A percentile compares a stretch with the other conserved stretches of the same genome.
phyloP scores from a whole-genome alignment of 2,888 invertebrate genomes.

The Melolontha melolontha region DNA sequence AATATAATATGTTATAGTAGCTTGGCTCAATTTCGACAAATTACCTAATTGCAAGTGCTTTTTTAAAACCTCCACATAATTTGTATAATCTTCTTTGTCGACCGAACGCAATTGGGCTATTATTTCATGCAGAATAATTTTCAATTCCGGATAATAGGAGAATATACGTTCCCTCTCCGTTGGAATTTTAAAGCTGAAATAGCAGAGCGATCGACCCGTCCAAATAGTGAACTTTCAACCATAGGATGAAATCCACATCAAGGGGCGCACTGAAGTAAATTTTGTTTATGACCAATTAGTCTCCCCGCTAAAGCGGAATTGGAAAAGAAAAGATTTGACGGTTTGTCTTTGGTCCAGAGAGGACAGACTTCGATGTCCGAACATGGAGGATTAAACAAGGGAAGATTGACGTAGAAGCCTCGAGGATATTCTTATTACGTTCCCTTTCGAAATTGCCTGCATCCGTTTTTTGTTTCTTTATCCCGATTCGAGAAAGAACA shows the following conservation, averaged over 20 bases:
- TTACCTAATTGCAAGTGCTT: not conserved
- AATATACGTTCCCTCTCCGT: not conserved
- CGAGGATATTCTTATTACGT: not conserved
- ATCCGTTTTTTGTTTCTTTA: conserved; percentile 23
- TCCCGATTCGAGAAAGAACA: conserved; percentile 1
- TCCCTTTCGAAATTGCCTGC: too few relatives aligned
- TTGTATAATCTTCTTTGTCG: conserved; percentile 22
- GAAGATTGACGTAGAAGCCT: not conserved
- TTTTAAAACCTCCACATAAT: not conserved
- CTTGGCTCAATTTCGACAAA: too few relatives aligned
- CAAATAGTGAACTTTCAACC: conserved; percentile 12
- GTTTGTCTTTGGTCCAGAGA: not conserved
- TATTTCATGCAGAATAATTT: conserved; percentile 14
- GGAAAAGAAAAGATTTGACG: conserved; percentile 5
- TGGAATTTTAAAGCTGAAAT: conserved; percentile 23
- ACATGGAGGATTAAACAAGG: not conserved
- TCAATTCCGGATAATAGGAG: conserved; percentile 17
- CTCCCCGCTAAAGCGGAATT: conserved; percentile 1
- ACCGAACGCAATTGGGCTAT: conserved; percentile 1
- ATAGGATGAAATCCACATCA: not conserved
- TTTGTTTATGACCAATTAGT: conserved; percentile 35
- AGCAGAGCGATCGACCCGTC: not conserved
- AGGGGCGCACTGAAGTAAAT: conserved; percentile 8
- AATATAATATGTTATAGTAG: too few relatives aligned
- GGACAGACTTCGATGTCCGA: conserved; percentile 5